These are phyloP conservation scores for Andricus curvator DNA, from an alignment of 2,888 invertebrate species.

Conservation along the genomic window DNA sequence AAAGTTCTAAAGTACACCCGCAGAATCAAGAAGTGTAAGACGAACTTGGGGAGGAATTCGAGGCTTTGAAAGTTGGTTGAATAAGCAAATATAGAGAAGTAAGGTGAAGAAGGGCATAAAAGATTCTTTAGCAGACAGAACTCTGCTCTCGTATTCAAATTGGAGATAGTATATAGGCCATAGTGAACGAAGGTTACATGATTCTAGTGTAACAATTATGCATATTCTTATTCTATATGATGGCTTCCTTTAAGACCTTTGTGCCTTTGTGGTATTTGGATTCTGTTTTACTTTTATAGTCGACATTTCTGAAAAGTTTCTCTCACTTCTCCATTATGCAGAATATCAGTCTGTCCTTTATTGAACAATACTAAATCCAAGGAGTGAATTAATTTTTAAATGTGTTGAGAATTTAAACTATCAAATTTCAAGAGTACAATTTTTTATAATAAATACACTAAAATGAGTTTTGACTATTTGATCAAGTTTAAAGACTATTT, in stretches of 20 bases:
- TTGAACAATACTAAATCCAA: not conserved
- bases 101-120: slow-evolving; percentile 3
- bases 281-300: not conserved
- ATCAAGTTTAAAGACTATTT: not conserved
- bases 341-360: not conserved
- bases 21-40: slow-evolving; percentile 27
- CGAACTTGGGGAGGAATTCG: not conserved
- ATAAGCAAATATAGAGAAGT: slow-evolving; percentile 34
- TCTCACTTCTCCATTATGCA: not conserved
- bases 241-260: not conserved
- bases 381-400: not conserved
- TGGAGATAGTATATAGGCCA: slow-evolving; percentile 4
- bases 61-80: slow-evolving; percentile 34
- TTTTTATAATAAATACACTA: not conserved
- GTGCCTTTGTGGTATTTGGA: not conserved
- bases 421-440: not conserved
- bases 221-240: slow-evolving; percentile 7
- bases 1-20: not conserved
- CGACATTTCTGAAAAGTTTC: not conserved
- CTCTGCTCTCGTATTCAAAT: slow-evolving; percentile 34
- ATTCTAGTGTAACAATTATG: slow-evolving; percentile 8
- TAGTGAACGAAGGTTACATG: not conserved
- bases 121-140: slow-evolving; percentile 20
- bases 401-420: too few relatives aligned
- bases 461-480: not conserved